These are phyloP conservation scores for Stegophylla sp. DNA, from an alignment of 2,888 invertebrate species.

Conservation along the genomic window DNA sequence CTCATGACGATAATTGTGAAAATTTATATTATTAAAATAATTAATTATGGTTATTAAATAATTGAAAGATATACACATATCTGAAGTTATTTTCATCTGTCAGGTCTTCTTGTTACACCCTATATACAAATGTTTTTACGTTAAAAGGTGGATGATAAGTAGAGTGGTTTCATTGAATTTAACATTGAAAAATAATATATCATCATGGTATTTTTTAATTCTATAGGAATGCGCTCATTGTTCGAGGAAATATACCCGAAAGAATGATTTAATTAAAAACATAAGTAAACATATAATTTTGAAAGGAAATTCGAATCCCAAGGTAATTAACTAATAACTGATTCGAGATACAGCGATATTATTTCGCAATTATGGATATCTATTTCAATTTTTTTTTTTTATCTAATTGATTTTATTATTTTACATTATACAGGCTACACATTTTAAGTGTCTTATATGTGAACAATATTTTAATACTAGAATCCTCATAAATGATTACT, in stretches of 20 bases:
- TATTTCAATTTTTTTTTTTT: not conserved
- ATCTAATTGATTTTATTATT: not conserved
- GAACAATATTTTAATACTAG: not conserved
- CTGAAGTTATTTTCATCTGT: too few species aligned
- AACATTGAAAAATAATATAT: too few species aligned
- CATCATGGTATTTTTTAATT: not conserved
- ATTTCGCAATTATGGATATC: too few species aligned
- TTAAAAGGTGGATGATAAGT: too few species aligned
- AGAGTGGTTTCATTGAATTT: too few species aligned
- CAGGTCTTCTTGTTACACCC: too few species aligned
- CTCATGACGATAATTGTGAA: too few species aligned
- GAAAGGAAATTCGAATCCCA: not conserved
- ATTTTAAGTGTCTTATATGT: conserved; percentile 31
- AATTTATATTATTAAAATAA: too few species aligned
- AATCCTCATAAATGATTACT: not conserved
- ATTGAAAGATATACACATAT: too few species aligned
- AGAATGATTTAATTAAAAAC: not conserved
- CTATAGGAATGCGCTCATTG: conserved; percentile 10
- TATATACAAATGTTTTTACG: too few species aligned
- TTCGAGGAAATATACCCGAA: not conserved
- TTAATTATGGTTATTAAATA: too few species aligned
- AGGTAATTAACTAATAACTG: not conserved
- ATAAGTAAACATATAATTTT: not conserved
- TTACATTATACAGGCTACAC: not conserved
- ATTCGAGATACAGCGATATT: too few species aligned